Evolutionary conservation across 2,797 vertebrate genomes (phyloP).

Genomic region (Hippoglossus hippoglossus): DNA sequence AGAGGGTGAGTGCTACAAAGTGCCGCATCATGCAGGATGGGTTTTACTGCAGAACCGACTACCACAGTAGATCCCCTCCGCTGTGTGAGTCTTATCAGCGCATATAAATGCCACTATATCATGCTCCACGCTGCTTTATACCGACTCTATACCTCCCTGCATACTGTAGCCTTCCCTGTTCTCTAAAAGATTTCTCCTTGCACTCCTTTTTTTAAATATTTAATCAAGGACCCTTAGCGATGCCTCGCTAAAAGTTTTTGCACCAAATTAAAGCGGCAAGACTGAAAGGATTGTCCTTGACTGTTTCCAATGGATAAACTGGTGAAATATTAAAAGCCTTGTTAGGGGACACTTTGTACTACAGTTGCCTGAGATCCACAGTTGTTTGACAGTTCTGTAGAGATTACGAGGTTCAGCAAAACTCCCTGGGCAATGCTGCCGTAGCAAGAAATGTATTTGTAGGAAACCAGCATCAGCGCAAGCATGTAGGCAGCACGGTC

Average conservation of each 20-base stretch:
- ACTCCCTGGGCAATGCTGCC: slow-evolving; percentile 30
- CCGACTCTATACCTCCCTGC: neutral
- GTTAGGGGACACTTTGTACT: slow-evolving; percentile 42
- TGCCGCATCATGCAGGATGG: slow-evolving; percentile 70
- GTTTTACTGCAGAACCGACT: slow-evolving; percentile 59
- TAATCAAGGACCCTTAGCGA: slow-evolving; percentile 13
- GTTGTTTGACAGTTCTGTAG: slow-evolving; percentile 28
- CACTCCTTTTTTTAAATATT: slow-evolving; percentile 24
- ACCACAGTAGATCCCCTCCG: slow-evolving; percentile 21
- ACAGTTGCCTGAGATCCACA: slow-evolving; percentile 3
- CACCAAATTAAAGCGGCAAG: slow-evolving; percentile 14
- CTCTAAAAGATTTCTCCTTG: slow-evolving; percentile 11
- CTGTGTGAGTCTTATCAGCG: slow-evolving; percentile 1
- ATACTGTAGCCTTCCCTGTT: neutral
- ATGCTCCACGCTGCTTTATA: neutral
- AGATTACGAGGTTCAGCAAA: slow-evolving; percentile 31
- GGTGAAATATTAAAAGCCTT: slow-evolving; percentile 31
- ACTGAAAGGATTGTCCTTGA: slow-evolving; percentile 47
- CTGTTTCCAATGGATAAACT: slow-evolving; percentile 18
- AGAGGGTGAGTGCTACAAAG: slow-evolving; percentile 68
- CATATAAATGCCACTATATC: slow-evolving; percentile 4
- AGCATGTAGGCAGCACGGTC: slow-evolving; percentile 21
- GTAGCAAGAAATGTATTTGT: slow-evolving; percentile 44
- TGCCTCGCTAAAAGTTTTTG: slow-evolving; percentile 3
- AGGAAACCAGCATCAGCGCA: slow-evolving; percentile 25